These are phyloP conservation scores for Eospalax fontanierii DNA, from an alignment of 2,797 vertebrate genomes.

Conservation along the genomic window DNA sequence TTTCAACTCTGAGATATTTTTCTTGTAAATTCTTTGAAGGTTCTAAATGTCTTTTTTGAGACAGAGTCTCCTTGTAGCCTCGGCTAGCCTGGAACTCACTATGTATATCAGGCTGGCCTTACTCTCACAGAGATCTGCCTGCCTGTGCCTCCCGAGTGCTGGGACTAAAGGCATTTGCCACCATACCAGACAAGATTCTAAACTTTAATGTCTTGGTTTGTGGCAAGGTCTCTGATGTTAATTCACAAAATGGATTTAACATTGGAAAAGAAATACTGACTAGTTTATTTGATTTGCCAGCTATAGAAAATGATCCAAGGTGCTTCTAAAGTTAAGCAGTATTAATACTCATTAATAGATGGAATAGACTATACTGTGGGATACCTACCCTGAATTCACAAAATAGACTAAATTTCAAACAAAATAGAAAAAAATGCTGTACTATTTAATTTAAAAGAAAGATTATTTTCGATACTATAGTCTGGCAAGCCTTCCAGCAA, in stretches of 20 bases:
- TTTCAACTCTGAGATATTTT: conserved; percentile 31
- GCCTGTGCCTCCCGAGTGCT: too few species aligned
- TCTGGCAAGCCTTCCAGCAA: background rate
- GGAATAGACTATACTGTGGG: background rate
- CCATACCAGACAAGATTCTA: background rate
- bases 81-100: too few species aligned
- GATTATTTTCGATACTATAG: conserved; percentile 26
- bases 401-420: conserved; percentile 23
- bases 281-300: conserved; percentile 24
- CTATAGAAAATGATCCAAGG: conserved; percentile 26
- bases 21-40: background rate
- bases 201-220: conserved; percentile 42
- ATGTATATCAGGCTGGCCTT: too few species aligned
- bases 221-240: background rate
- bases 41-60: too few species aligned
- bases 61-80: too few species aligned
- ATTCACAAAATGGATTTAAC: conserved; percentile 6
- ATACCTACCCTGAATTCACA: conserved; percentile 11
- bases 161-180: too few species aligned
- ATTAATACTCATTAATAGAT: background rate
- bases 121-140: too few species aligned
- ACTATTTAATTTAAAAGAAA: conserved; percentile 18
- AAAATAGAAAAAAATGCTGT: conserved; percentile 44
- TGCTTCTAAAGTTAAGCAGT: too few species aligned
- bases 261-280: conserved; percentile 30